Evolutionary conservation across 2,113 vertebrate genomes (phyloP).

Genomic region (Leucosticte australis): DNA sequence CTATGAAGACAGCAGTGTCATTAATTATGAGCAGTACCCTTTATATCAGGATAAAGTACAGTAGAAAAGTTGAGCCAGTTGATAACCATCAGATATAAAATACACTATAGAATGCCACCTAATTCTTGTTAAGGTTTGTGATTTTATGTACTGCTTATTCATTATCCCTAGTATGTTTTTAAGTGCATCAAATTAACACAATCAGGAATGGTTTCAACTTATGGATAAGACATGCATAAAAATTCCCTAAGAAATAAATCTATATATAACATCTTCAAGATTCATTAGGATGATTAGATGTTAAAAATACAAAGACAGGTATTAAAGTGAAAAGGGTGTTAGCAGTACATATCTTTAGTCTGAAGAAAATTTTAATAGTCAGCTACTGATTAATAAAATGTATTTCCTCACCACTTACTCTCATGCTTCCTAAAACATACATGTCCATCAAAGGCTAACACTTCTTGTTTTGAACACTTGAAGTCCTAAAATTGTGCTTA

Average conservation of each 20-base stretch:
- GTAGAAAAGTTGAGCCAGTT: not conserved
- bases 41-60: not conserved
- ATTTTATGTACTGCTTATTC: conserved; percentile 38
- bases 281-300: not conserved
- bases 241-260: conserved; percentile 34
- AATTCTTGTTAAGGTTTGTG: conserved; percentile 5
- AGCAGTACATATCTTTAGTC: not conserved
- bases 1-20: not conserved
- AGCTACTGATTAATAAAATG: not conserved
- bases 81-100: not conserved
- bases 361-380: not conserved
- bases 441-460: not conserved
- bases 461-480: not conserved
- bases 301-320: conserved; percentile 13
- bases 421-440: not conserved
- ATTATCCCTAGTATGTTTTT: conserved; percentile 22
- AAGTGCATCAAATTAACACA: not conserved
- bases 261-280: not conserved
- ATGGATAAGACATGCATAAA: conserved; percentile 14
- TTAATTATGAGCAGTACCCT: not conserved
- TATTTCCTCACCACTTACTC: not conserved
- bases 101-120: not conserved
- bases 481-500: not conserved
- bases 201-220: not conserved
- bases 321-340: not conserved